Percentiles rank a stretch among this genome's conserved stretches.
Evolutionary conservation across 1,140 invertebrate species (phyloP).

Genomic region (Drosophila triauraria): DNA sequence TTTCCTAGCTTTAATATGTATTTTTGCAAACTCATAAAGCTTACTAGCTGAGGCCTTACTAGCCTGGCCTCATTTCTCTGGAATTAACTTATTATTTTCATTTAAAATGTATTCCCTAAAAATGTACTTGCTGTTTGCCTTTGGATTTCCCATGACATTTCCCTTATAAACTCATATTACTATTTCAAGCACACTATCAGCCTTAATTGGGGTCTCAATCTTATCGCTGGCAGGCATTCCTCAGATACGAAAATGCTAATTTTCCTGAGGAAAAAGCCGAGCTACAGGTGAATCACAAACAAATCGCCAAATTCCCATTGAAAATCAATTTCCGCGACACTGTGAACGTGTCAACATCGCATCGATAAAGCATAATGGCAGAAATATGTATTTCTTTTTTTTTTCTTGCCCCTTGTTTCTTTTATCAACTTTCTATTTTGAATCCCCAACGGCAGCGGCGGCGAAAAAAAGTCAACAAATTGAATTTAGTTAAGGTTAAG

Average conservation of each 20-base stretch:
- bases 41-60: neutral
- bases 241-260: slow-evolving; percentile 16
- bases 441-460: slow-evolving; percentile 15
- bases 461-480: slow-evolving; percentile 19
- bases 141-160: slow-evolving; percentile 29
- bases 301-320: slow-evolving; percentile 29
- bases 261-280: slow-evolving; percentile 2
- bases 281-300: slow-evolving; percentile 27
- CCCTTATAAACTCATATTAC: neutral
- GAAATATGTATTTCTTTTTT: slow-evolving; percentile 13
- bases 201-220: slow-evolving; percentile 35
- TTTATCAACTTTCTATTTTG: slow-evolving; percentile 76
- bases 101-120: slow-evolving; percentile 3
- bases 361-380: slow-evolving; percentile 39
- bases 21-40: slow-evolving; percentile 8
- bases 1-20: neutral
- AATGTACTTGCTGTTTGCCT: slow-evolving; percentile 3
- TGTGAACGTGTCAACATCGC: slow-evolving; percentile 40
- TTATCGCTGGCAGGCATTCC: slow-evolving; percentile 10
- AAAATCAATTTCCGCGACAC: slow-evolving; percentile 42
- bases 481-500: slow-evolving; percentile 24
- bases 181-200: slow-evolving; percentile 25
- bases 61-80: neutral
- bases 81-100: slow-evolving; percentile 10
- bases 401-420: slow-evolving; percentile 14